Conservation (phyloP, 2,888 invertebrate genomes). For the Ceriagrion tenellum region DNA sequence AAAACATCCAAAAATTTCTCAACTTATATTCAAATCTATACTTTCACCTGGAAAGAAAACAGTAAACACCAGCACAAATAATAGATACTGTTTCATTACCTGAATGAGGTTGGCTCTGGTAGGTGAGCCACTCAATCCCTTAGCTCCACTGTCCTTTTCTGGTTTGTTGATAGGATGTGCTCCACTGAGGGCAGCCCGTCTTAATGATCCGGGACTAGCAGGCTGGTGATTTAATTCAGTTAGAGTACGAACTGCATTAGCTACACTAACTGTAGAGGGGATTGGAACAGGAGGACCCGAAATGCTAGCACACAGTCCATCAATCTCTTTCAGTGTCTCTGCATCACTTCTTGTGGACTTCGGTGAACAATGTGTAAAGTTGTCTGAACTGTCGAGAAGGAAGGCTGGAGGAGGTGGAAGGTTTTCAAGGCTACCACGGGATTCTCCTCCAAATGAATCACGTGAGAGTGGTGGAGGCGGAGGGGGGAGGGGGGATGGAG, state of each 20-base stretch:
- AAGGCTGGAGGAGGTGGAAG: constrained; percentile 90
- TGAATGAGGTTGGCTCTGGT: constrained; percentile 53
- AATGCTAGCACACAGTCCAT: constrained; percentile 63
- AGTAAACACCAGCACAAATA: not conserved
- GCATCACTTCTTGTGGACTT: constrained; percentile 66
- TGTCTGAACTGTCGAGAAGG: constrained; percentile 81
- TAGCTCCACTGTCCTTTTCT: constrained; percentile 26
- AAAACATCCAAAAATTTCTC: too few relatives aligned
- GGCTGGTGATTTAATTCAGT: constrained; percentile 92
- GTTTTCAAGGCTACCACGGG: constrained; percentile 79
- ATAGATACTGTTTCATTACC: not conserved
- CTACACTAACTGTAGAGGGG: constrained; percentile 81
- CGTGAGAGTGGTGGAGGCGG: constrained; percentile 72
- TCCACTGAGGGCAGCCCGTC: constrained; percentile 28
- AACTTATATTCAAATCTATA: too few relatives aligned
- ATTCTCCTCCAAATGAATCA: constrained; percentile 72
- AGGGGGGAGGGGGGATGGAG: constrained; percentile 76
- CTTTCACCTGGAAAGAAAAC: not conserved
- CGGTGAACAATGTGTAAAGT: constrained; percentile 37
- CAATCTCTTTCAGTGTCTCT: constrained; percentile 69
- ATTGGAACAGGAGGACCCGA: constrained; percentile 1
- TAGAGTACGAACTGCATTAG: constrained; percentile 91
- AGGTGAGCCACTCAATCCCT: constrained; percentile 45
- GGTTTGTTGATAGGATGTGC: constrained; percentile 43
- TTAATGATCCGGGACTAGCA: constrained; percentile 83